phyloP scores from a whole-genome alignment of 2,888 invertebrate species.

The Euclidia mi region DNA sequence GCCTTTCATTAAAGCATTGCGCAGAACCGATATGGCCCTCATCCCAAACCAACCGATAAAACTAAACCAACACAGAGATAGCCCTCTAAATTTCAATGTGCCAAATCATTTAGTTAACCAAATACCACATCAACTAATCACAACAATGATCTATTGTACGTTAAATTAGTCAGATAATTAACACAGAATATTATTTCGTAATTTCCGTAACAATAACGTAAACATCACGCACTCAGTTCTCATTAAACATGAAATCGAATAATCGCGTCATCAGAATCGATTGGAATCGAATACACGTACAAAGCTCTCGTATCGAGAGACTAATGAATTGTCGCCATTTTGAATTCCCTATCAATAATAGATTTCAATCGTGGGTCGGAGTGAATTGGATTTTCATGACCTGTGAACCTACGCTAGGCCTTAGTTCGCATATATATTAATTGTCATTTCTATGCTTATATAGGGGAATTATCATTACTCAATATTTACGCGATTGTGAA shows the following conservation, averaged over 20 bases:
- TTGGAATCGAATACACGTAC: conserved; percentile 59
- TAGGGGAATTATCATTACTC: conserved; percentile 6
- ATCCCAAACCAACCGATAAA: too few species aligned
- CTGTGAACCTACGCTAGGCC: conserved; percentile 44
- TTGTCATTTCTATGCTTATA: conserved; percentile 27
- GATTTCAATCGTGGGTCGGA: conserved; percentile 68
- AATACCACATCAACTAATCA: conserved; percentile 19
- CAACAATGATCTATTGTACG: conserved; percentile 9
- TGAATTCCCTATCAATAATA: conserved; percentile 74
- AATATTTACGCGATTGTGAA: too few species aligned
- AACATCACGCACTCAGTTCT: conserved; percentile 52
- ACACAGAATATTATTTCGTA: conserved; percentile 20
- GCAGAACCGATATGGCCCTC: too few species aligned
- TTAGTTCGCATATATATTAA: conserved; percentile 42
- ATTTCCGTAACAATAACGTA: conserved; percentile 42
- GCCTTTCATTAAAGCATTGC: too few species aligned
- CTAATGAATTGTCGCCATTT: conserved; percentile 75
- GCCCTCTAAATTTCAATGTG: too few species aligned
- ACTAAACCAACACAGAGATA: too few species aligned
- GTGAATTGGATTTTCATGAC: conserved; percentile 66
- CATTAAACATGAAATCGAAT: conserved; percentile 59
- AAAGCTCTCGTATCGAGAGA: conserved; percentile 65
- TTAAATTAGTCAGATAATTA: conserved; percentile 21
- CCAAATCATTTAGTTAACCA: conserved; percentile 12
- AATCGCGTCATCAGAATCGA: conserved; percentile 61